Percentiles rank a stretch among this genome's conserved stretches.
phyloP scores from a whole-genome alignment of 2,888 invertebrate species.

The Phasia obesa region DNA sequence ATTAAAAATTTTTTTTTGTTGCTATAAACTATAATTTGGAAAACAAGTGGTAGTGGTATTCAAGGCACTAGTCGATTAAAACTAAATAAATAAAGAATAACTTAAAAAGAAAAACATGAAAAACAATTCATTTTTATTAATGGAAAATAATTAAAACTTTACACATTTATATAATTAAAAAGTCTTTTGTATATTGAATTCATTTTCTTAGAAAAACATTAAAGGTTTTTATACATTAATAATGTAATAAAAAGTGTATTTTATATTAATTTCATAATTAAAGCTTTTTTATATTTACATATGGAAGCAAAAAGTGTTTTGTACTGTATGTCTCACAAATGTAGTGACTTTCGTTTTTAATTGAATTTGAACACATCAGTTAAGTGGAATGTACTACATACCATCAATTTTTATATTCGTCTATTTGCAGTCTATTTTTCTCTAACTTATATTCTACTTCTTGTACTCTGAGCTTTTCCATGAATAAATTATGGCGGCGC shows the following conservation, averaged over 20 bases:
- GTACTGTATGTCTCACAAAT: too few species aligned
- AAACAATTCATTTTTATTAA: background rate
- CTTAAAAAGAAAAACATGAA: background rate
- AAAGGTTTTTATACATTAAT: too few species aligned
- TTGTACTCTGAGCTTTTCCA: slow-evolving; percentile 1
- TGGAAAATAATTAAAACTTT: background rate
- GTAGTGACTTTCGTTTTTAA: background rate
- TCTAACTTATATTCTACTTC: slow-evolving; percentile 9
- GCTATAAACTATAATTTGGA: too few species aligned
- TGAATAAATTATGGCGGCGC: slow-evolving; percentile 1
- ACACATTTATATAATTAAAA: too few species aligned
- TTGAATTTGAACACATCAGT: background rate
- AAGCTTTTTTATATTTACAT: too few species aligned
- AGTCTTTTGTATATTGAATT: too few species aligned
- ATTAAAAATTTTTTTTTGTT: background rate
- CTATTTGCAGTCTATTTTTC: slow-evolving; percentile 1
- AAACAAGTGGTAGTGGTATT: too few species aligned
- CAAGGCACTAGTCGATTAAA: too few species aligned
- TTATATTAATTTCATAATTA: too few species aligned
- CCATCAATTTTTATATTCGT: background rate
- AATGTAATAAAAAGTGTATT: too few species aligned
- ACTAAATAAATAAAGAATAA: background rate
- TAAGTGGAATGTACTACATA: background rate
- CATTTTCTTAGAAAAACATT: too few species aligned
- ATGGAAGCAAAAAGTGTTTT: too few species aligned